These are phyloP conservation scores for Sogatella furcifera DNA, from an alignment of 1,140 invertebrate species.

Conservation along the genomic window DNA sequence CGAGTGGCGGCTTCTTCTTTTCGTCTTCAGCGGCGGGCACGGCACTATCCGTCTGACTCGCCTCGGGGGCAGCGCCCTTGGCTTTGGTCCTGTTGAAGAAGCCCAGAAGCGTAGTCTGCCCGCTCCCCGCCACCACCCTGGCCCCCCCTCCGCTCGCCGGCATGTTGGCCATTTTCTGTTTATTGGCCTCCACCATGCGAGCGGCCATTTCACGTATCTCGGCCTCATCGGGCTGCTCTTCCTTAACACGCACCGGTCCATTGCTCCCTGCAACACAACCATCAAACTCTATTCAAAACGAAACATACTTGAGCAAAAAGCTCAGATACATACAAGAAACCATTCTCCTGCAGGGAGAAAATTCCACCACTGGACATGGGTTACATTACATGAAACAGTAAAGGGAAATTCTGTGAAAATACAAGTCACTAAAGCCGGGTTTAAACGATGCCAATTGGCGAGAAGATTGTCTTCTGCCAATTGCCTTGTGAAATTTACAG, in stretches of 20 bases:
- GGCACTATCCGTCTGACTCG: not conserved
- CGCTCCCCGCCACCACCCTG: constrained; percentile 25
- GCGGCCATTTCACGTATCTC: constrained; percentile 75
- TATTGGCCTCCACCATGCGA: constrained; percentile 77
- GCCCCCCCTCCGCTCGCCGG: constrained; percentile 23
- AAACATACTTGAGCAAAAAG: too few relatives aligned
- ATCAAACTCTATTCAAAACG: too few relatives aligned
- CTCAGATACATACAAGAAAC: too few relatives aligned
- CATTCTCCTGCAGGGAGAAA: too few relatives aligned
- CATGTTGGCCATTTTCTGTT: constrained; percentile 50
- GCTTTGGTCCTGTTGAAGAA: constrained; percentile 34
- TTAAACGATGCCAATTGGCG: too few relatives aligned
- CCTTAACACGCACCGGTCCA: constrained; percentile 37
- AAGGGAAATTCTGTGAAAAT: too few relatives aligned
- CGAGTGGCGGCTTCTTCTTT: constrained; percentile 33
- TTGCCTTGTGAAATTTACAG: too few relatives aligned
- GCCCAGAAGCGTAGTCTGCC: constrained; percentile 42
- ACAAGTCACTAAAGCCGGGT: too few relatives aligned
- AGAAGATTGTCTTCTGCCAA: too few relatives aligned
- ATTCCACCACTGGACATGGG: too few relatives aligned
- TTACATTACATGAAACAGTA: too few relatives aligned
- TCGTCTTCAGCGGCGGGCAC: not conserved
- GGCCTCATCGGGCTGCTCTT: constrained; percentile 67
- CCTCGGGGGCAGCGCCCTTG: not conserved
- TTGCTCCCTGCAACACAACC: not conserved